phyloP scores from a whole-genome alignment of 2,113 vertebrate genomes.

The Cettia cetti region DNA sequence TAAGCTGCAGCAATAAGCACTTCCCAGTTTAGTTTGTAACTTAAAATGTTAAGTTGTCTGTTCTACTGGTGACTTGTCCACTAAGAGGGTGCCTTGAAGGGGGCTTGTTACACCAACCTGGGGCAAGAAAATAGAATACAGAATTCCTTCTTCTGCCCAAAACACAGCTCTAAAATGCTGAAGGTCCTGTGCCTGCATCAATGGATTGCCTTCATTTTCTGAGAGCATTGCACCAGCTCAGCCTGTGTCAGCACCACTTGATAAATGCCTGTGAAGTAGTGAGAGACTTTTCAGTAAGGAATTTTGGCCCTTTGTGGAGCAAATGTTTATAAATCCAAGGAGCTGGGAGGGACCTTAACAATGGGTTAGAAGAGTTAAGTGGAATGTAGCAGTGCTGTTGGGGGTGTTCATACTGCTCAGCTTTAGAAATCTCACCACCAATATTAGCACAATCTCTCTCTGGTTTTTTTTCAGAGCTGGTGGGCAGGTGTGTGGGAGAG shows the following conservation, averaged over 20 bases:
- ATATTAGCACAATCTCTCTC: background rate
- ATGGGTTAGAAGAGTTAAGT: background rate
- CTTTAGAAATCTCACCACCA: background rate
- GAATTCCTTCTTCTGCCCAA: background rate
- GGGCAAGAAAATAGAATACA: background rate
- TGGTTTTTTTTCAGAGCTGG: background rate
- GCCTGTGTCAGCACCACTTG: background rate
- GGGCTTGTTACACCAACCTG: background rate
- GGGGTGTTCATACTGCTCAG: background rate
- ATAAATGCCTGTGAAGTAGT: background rate
- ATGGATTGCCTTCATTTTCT: background rate
- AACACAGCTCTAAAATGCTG: background rate
- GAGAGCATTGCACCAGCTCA: background rate
- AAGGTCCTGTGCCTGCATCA: background rate
- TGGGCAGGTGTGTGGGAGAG: background rate
- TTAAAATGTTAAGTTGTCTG: background rate
- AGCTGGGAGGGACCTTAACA: background rate
- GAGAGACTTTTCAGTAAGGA: background rate
- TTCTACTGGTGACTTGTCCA: background rate
- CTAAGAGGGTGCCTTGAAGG: background rate
- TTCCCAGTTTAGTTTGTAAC: background rate
- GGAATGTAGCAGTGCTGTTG: background rate
- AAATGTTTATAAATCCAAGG: background rate
- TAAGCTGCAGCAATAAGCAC: background rate
- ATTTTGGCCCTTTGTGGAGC: background rate